Evolutionary conservation across 2,888 invertebrate species (phyloP), one percentile per base, ranked within the genome.

Genomic region (Steinernema hermaphroditum): DNA sequence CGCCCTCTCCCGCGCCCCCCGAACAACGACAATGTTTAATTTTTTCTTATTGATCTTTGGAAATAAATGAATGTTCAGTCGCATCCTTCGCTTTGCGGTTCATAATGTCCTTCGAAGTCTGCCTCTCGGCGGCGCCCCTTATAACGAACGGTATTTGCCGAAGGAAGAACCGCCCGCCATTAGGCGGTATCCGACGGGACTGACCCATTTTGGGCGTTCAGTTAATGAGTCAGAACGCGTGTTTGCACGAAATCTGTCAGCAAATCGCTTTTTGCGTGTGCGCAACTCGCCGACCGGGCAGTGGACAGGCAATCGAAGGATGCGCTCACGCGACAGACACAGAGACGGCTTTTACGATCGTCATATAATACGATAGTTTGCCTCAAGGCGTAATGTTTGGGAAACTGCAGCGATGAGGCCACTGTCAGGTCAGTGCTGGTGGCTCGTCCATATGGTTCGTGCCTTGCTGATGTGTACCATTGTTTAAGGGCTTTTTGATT

Each of bases 31-130:
- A 62, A 62, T 62, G 62, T 62, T 62, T 62, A 62, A 62, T 62
- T 62, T 62, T 62, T 62, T 62, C 62, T 62, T 62, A 62, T 62
- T 62, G 62, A 62, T 62, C 62, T 62, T 62, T 62, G 62, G 62
- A 27, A 46, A 32, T 32, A 62, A 62, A 62, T 62, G 62, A 62
- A 62, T 29, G 62, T 32, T 16, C 62, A 16, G 32, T 62, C 62
- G 6, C 27, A 16, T 12, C 27, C 62, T 29, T 32, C 62, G 12
- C 62, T 32, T 62, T 34, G 62, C 27, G 16, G 27, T 62, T 62
- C 32, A 24, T 32, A 29, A 62, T 34, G 62, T 62, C 32, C 62
- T 34, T 62, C 27, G 34, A 24, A 62, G 16, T 62, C 27, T 27
- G 54, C 32, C 32, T 29, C 22, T 54, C 54, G 16, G 54, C 54